These are phyloP conservation scores for Caenorhabditis doughertyi DNA, from an alignment of 2,888 invertebrate species.

Conservation along the genomic window DNA sequence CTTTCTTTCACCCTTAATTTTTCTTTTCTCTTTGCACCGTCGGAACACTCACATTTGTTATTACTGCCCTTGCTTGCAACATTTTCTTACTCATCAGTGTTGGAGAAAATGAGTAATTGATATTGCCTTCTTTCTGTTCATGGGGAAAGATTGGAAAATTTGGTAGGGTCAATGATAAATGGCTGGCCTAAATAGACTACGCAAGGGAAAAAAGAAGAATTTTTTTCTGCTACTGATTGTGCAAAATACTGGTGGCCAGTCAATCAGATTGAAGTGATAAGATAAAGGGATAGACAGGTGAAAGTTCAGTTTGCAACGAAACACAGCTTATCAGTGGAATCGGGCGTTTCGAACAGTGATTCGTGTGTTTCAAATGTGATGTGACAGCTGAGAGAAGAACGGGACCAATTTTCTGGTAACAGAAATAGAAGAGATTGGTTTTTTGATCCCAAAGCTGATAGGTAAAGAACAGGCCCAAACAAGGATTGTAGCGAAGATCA, in stretches of 20 bases:
- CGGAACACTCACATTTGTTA: conserved; percentile 2
- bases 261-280: background rate
- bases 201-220: conserved; percentile 15
- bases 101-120: background rate
- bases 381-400: background rate
- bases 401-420: no score
- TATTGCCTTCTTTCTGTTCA: background rate
- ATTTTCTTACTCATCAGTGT: conserved; percentile 12
- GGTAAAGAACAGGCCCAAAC: no score
- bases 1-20: background rate
- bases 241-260: conserved; percentile 12
- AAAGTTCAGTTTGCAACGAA: background rate
- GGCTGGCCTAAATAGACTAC: conserved; percentile 8
- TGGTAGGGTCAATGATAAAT: conserved; percentile 2
- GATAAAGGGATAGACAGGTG: background rate
- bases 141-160: background rate
- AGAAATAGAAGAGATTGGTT: no score
- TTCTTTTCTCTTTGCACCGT: conserved; percentile 19
- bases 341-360: background rate
- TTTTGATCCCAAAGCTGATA: no score
- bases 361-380: background rate
- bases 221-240: conserved; percentile 11
- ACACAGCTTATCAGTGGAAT: background rate
- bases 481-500: no score
- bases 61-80: conserved; percentile 10